Conservation (phyloP, 2,888 invertebrate species). For the Latrodectus hesperus region DNA sequence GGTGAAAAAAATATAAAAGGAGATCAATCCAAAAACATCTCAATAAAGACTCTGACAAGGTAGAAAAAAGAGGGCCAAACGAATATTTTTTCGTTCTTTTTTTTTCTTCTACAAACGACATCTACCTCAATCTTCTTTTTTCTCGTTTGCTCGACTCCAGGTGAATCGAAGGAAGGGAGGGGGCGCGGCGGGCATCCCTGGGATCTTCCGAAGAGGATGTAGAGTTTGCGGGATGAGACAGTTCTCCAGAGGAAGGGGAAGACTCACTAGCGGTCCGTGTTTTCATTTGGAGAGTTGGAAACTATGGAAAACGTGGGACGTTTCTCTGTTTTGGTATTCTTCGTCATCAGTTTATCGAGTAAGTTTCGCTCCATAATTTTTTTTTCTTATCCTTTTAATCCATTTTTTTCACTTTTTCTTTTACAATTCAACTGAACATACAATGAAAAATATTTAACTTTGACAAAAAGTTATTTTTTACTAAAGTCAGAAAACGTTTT, state of each 20-base stretch:
- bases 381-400: too few species aligned
- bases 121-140: slow-evolving; percentile 2
- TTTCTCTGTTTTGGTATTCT: background rate
- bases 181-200: background rate
- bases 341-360: background rate
- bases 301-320: slow-evolving; percentile 3
- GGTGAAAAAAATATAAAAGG: background rate
- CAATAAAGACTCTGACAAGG: slow-evolving; percentile 1
- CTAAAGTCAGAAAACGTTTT: too few species aligned
- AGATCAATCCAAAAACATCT: slow-evolving; percentile 1
- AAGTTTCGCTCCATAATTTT: background rate
- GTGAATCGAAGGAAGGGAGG: slow-evolving; percentile 1
- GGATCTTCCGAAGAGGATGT: background rate
- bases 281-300: background rate
- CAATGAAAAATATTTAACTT: too few species aligned
- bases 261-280: background rate
- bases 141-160: background rate
- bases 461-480: too few species aligned
- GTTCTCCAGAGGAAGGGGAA: background rate
- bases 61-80: background rate
- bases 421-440: too few species aligned
- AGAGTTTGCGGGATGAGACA: slow-evolving; percentile 1
- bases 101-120: background rate
- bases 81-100: background rate
- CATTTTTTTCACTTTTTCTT: too few species aligned